Base-by-base conservation (phyloP, 2,113 vertebrate species). In the Oxyruncus cristatus region DNA sequence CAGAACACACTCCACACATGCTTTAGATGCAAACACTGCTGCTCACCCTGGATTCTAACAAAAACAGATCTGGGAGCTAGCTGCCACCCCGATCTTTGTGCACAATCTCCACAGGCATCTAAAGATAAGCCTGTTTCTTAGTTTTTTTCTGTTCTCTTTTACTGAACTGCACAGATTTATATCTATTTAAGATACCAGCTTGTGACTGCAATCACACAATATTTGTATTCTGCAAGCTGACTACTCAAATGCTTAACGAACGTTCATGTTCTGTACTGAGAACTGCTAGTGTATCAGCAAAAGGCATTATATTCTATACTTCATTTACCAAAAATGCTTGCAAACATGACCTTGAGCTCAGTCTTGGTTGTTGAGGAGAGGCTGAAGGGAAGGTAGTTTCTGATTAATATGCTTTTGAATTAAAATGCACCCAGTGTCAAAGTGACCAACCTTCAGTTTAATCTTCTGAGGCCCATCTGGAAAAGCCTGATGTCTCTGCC, bases 221-320 rank as follows among this genome's bases (percentile, higher is more conserved):
- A 65, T 89, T 93, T 82, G 46, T 75, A 71, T 83, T 91, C 88
- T 93, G 84, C 89, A 95, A 94, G 91, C 94, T 88, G 88, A 91
- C 75, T 67, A 93, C 18, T 88, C 79, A 91, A 94, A 92, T 56
- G 42, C 53, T 73, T 91, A 87, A 85, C 73, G 39, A 89, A 66
- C 0, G 1, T 84, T 86, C 67, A 85, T 26, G 84, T 71, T 90
- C 91, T 47, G 42, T 44, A 85, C 26, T 85, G 89, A 90, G 37
- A 95, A 89, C 47, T 90, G 68, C 75, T 46, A 41, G 26, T 95
- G 55, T 68, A 91, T 79, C 58, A 46, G 27, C 73, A 97, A 96
- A 96, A 98, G 97, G 93, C 89, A 93, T 94, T 85, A 71, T 59
- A 80, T 71, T 93, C 83, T 85, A 8, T 32, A 71, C 20, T 71